Evolutionary conservation across 2,113 vertebrate genomes (phyloP).

Genomic region (Conger conger): DNA sequence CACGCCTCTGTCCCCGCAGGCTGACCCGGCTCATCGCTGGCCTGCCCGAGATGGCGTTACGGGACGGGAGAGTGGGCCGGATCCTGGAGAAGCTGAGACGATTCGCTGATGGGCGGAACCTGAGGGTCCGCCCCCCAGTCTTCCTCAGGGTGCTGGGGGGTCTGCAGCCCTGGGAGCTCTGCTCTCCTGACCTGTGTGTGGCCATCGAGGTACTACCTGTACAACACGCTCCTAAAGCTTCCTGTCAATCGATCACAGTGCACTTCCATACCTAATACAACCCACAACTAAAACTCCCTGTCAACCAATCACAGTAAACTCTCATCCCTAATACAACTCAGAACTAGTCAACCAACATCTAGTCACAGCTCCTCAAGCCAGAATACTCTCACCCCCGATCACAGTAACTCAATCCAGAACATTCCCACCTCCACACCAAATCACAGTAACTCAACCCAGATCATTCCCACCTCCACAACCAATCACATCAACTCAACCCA

Average conservation of each 20-base stretch:
- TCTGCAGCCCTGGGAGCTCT: constrained; percentile 71
- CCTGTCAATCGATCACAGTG: too few relatives aligned
- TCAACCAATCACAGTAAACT: too few relatives aligned
- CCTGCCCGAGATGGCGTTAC: constrained; percentile 61
- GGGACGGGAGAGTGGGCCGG: constrained; percentile 54
- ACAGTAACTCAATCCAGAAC: background rate
- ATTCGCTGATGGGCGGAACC: constrained; percentile 56
- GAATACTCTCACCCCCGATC: too few relatives aligned
- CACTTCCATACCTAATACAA: too few relatives aligned
- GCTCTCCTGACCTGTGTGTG: constrained; percentile 70
- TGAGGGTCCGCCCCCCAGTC: constrained; percentile 61
- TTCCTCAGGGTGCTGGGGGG: constrained; percentile 68
- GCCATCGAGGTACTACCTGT: constrained; percentile 64
- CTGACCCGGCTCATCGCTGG: constrained; percentile 65
- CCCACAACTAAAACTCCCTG: too few relatives aligned
- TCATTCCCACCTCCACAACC: background rate
- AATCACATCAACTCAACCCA: background rate
- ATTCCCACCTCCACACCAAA: too few relatives aligned
- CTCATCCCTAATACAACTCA: too few relatives aligned
- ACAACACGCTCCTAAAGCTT: background rate
- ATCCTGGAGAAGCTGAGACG: constrained; percentile 68
- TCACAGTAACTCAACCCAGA: too few relatives aligned
- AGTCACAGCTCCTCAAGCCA: too few relatives aligned
- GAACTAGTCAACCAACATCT: background rate
- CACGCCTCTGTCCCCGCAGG: constrained; percentile 46